Evolutionary conservation across 2,797 vertebrate genomes (phyloP), one percentile per base, ranked within the genome.

Genomic region (Squalus acanthias): DNA sequence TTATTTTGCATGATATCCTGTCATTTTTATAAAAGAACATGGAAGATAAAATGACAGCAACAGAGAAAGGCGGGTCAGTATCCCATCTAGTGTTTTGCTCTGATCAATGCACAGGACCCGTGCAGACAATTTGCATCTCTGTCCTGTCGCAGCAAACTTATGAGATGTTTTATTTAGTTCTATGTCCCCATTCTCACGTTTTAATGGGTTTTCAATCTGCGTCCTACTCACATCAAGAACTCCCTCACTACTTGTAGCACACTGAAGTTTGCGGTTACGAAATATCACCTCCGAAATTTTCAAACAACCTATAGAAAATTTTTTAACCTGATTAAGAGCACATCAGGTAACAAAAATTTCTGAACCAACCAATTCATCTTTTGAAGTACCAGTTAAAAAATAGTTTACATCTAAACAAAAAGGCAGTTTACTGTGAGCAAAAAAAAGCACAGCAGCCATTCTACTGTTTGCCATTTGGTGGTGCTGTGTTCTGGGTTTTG

Each of bases 401-500:
- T 2, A 63, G 60, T 50, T 17, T 82, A 39, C 39, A 15, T 82
- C 4, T 20, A 82, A 0, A 9, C 26, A 74, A 82, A 87, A 26
- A 24, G 7, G 9, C 0, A 24, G 85, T 33, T 13, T 29, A 3
- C 29, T 33, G 53, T 5, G 15, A 7, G 13, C 57, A 65, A n/a
- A 60, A 57, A 29, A 6, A 33, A 63, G 15, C 4, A 9, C 12
- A n/a, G 57, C 63, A 93, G 20, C 63, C 69, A 69, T 93, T 93
- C 65, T 69, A 93, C n/a, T 24, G 20, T 24, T 93, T 46, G n/a
- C 91, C 91, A 69, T 69, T 69, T 69, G 63, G 91, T 69, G 91
- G 91, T 93, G 65, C 91, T 93, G n/a, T 46, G n/a, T 60, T 69
- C 65, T 93, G 91, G 88, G 50, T 67, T 39, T 67, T 93, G 9